Evolutionary conservation across 2,888 invertebrate species (phyloP), one percentile per base, ranked within the genome.

Genomic region (Xanthorhoe spadicearia): DNA sequence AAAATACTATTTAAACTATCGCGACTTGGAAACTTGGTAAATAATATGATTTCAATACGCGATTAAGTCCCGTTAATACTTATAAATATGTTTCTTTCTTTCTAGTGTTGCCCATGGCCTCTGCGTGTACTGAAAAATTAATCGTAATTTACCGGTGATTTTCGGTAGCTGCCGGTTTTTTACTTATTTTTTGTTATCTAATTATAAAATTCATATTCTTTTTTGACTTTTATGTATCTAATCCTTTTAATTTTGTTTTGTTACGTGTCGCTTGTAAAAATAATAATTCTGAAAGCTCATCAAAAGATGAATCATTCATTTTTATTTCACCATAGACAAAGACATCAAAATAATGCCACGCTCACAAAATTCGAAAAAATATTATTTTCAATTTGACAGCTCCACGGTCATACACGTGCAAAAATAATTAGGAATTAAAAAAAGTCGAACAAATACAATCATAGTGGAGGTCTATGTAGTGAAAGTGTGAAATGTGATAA

Each of bases 281-380:
- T 17, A 48, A 48, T 15, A 17, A 8, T 15, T 15, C 13, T 46
- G 15, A 46, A 46, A 46, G 7, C 15, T 46, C 48, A 17, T 17
- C 51, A 62, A 56, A 9, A 54, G 52, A 61, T 61, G 50, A 60
- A 61, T 59, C 61, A 71, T 59, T 64, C 66, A 2, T 28, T 28
- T 28, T 28, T 28, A 28, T 5, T 57, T 60, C 61, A 43, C 10
- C 85, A 85, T 84, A 85, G 84, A 84, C 83, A 80, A 82, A 66
- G 62, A 69, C 63, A 77, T 49, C 74, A 76, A 81, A 79, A 78
- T 77, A 75, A 32, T 87, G 87, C 87, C 87, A 88, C 87, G 87
- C 87, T 77, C 84, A 80, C 85, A 81, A 83, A 85, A 80, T 77
- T 79, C 69, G 72, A 72, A 77, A n/a, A 85, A 82, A 81, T 66